A percentile compares a stretch with the other conserved stretches of the same genome.
Conservation (phyloP, 2,888 invertebrate species). For the Drymonia ruficornis region DNA sequence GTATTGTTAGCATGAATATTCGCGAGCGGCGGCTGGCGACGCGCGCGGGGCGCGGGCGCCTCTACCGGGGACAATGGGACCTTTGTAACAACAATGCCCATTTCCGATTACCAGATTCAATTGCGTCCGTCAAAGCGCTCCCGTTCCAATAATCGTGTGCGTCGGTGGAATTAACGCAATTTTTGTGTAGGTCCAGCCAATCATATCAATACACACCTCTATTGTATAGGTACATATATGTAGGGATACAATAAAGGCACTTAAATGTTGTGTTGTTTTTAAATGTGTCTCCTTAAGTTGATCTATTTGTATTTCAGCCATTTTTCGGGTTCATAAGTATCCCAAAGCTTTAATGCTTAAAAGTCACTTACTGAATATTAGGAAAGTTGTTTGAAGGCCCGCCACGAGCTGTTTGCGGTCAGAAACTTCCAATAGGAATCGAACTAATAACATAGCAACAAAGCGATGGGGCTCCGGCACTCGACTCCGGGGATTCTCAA, state of each 20-base stretch:
- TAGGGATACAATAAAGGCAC: neutral
- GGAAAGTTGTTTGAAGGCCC: slow-evolving; percentile 23
- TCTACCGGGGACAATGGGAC: slow-evolving; percentile 66
- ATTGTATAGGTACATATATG: slow-evolving; percentile 14
- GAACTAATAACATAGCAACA: slow-evolving; percentile 60
- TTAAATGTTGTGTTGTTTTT: no score
- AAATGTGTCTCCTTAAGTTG: no score
- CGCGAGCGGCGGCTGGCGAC: slow-evolving; percentile 43
- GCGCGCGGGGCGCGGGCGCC: slow-evolving; percentile 32
- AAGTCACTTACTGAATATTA: slow-evolving; percentile 9
- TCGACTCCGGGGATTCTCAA: slow-evolving; percentile 53
- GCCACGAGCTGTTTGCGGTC: slow-evolving; percentile 66
- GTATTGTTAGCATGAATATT: slow-evolving; percentile 62
- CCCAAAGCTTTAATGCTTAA: neutral
- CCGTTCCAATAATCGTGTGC: slow-evolving; percentile 63
- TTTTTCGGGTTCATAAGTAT: neutral
- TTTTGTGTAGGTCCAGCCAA: slow-evolving; percentile 12
- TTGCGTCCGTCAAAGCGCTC: slow-evolving; percentile 73
- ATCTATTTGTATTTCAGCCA: no score
- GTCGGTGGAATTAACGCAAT: slow-evolving; percentile 36
- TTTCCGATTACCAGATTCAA: slow-evolving; percentile 84
- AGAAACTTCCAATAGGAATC: slow-evolving; percentile 66
- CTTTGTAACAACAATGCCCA: slow-evolving; percentile 81
- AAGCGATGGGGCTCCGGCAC: slow-evolving; percentile 41
- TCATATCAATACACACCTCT: no score